Evolutionary conservation across 2,797 vertebrate species (phyloP), one percentile per base, ranked within the genome.

Genomic region (Sebastes variabilis): DNA sequence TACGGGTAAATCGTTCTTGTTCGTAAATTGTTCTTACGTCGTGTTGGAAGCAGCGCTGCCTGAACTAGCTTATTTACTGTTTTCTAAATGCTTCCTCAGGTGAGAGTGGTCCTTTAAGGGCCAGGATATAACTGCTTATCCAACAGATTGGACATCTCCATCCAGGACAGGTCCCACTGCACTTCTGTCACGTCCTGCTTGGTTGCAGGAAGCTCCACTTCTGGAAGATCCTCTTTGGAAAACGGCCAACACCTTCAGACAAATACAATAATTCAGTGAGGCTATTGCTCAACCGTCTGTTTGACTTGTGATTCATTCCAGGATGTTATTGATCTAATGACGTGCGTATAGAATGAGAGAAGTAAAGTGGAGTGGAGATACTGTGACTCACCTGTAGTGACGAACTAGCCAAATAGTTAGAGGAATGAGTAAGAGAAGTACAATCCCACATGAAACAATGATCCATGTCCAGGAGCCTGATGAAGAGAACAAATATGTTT

Each of bases 161-260:
- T 94, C 95, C 96, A 96, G 61, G 94, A 93, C 77, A 96, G 82
- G 70, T 96, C 94, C 96, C 96, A 96, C 87, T 96, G 95, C 81
- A 95, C 93, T 75, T 96, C 95, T 3, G 94, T 94, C 27, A 66
- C 87, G 0, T 96, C 95, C 84, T 93, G 94, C 72, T 93, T 95
- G 64, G 95, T 96, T 5, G 36, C 90, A 74, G 95, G 95, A 76
- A 89, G 87, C 34, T 72, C 89, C 80, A 72, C 81, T 8, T 72
- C 77, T 16, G 88, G 64, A n/a, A 70, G 11, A 4, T 86, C 83
- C 55, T 80, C 87, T 82, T 83, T 88, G 30, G 78, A 80, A 54
- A 72, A 4, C 1, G 82, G 78, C 79, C 90, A 90, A 56, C 4
- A 61, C 80, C 93, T 94, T 70, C 7, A 66, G 42, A 4, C 24